Base-by-base conservation (phyloP, 2,888 invertebrate genomes). In the Lamellibrachia columna region DNA sequence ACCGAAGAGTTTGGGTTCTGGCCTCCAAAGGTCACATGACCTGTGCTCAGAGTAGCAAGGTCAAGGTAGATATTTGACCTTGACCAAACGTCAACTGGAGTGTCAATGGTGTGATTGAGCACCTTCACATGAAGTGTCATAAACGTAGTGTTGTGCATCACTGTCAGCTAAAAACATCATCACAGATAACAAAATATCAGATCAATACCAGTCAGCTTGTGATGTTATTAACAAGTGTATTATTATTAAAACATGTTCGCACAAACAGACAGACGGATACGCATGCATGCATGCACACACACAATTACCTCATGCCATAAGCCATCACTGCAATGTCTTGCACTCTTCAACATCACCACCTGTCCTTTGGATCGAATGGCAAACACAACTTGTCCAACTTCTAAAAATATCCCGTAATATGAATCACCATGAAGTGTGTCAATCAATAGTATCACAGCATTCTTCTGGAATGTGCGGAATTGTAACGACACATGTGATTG, bases 381-480 rank as follows among this genome's bases (percentile, higher is more conserved):
- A 75, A 75, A 75, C 75, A 75, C 75, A 75, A 75, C 75, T n/a
- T 22, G 92, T 60, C 91, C 91, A 53, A 58, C 58, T 60, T 91
- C 52, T 90, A 94, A n/a, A 90, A 92, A 94, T 52, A 93, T 60
- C 11, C 94, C 93, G 52, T 93, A 93, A 91, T 91, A 91, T 22
- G 75, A 75, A 75, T 75, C 75, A 22, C 22, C 75, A 22, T 75
- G 22, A 75, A 4, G 75, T 22, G 75, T 75, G 75, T 75, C 94
- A 6, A 94, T 90, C 90, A 94, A 15, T 52, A 95, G 53, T 28
- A 95, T n/a, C 11, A 94, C 94, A 22, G 93, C 95, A 55, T 94
- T 92, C 4, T 93, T 92, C 90, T 90, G 91, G 91, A 94, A 95
- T 6, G 95, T 95, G 55, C 95, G 53, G 93, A 95, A 94, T 92